Evolutionary conservation across 2,888 invertebrate species (phyloP), one percentile per base, ranked within the genome.

Genomic region (Nymphalis urticae): DNA sequence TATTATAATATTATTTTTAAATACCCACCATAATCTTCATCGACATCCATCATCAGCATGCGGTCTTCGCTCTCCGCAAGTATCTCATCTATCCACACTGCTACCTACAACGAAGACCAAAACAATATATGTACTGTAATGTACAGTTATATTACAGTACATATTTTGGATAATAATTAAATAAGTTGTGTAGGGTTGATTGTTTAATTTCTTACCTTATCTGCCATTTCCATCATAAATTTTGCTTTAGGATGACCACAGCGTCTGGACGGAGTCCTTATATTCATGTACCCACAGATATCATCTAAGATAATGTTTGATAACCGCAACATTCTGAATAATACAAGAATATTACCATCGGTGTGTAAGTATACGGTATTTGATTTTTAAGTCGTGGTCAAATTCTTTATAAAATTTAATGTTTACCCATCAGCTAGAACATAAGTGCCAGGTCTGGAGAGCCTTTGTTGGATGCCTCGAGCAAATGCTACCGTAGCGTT

Each of bases 31-130:
- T 89, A 86, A 66, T 92, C 91, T 80, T 92, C 92, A 65, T 92
- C 92, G 68, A 85, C 86, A 79, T 92, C 92, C 91, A 92, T 92
- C 89, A 92, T 90, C 32, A 92, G 79, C 90, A 92, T 90, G n/a
- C 88, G 82, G 62, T 91, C 92, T 47, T 92, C 90, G 1, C 91
- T 88, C 72, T 92, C 92, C 24, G 81, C 76, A 17, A 92, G 81
- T 61, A 92, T 86, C 77, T 91, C 90, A 62, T 92, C 89, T 54
- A 92, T 90, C 92, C 92, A 92, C 56, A 90, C 85, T 0, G 92
- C 90, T 68, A 92, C 80, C 92, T 92, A 70, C 42, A 70, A 60
- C 19, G 48, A 58, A 47, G 42, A 58, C 9, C n/a, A 10, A 36
- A n/a, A 8, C 36, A n/a, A 54, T 13, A 32, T 17, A n/a, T 19